Evolutionary conservation across 2,888 invertebrate genomes (phyloP).

Genomic region (Drosophila prostipennis): DNA sequence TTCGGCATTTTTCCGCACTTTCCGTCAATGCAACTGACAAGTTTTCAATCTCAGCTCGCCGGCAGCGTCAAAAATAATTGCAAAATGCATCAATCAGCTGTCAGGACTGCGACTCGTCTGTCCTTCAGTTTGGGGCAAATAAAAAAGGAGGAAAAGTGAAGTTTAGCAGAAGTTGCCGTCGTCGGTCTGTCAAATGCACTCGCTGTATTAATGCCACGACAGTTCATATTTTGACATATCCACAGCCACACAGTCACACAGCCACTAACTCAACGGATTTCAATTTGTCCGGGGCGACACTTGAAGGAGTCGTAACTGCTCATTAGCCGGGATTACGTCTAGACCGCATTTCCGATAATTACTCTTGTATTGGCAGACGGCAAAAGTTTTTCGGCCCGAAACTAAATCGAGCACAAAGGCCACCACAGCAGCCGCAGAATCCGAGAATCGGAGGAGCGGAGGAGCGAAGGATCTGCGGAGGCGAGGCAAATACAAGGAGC

Average conservation of each 20-base stretch:
- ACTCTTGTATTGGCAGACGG: conserved; percentile 68
- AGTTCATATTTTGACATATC: conserved; percentile 58
- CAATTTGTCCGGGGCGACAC: conserved; percentile 41
- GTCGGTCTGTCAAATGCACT: conserved; percentile 46
- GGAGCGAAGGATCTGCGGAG: not conserved
- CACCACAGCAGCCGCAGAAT: conserved; percentile 51
- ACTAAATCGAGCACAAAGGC: conserved; percentile 66
- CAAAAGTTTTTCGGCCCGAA: conserved; percentile 60
- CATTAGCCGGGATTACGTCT: conserved; percentile 75
- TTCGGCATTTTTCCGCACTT: conserved; percentile 40
- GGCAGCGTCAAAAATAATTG: conserved; percentile 76
- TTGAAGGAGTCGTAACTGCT: conserved; percentile 56
- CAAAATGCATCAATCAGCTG: conserved; percentile 80
- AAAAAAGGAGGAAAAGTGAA: conserved; percentile 5
- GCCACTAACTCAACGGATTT: conserved; percentile 13
- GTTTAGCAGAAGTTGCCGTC: conserved; percentile 44
- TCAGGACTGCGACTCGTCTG: conserved; percentile 58
- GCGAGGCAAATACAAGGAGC: conserved; percentile 3
- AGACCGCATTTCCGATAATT: conserved; percentile 79
- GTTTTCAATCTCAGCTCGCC: conserved; percentile 70
- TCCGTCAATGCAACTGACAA: conserved; percentile 72
- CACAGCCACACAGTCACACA: not conserved
- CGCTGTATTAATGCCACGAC: conserved; percentile 48
- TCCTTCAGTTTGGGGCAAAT: conserved; percentile 33
- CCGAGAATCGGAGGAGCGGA: not conserved